Evolutionary conservation across 2,113 vertebrate species (phyloP).

Genomic region (Mandrillus leucophaeus): DNA sequence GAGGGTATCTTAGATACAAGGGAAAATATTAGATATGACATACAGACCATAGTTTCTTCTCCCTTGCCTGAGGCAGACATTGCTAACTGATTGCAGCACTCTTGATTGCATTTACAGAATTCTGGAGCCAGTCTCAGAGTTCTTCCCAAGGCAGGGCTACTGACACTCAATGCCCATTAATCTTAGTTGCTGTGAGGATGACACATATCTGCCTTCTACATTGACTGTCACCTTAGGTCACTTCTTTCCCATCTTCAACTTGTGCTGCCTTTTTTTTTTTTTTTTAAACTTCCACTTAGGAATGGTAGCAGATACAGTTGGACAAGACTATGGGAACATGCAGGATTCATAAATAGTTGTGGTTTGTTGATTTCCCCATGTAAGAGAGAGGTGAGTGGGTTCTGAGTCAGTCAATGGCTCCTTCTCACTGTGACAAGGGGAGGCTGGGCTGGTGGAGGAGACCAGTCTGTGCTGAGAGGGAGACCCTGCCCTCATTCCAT

Average conservation of each 20-base stretch:
- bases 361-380: not conserved
- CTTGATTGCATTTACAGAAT: no score
- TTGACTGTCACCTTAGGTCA: not conserved
- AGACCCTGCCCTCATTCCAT: not conserved
- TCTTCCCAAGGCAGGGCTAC: not conserved
- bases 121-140: not conserved
- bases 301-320: not conserved
- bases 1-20: not conserved
- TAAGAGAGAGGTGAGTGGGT: not conserved
- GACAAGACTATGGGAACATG: not conserved
- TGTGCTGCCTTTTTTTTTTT: not conserved
- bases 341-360: not conserved
- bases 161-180: no score
- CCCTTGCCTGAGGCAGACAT: not conserved
- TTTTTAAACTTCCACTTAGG: not conserved
- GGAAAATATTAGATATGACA: not conserved
- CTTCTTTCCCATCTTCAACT: not conserved
- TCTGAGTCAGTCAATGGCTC: not conserved
- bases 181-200: not conserved
- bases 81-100: not conserved
- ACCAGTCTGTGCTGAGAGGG: not conserved
- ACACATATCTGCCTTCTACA: not conserved
- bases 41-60: rapidly evolving
- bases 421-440: not conserved
- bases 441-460: not conserved